These are phyloP conservation scores for Saturnia pavonia DNA, from an alignment of 2,888 invertebrate genomes.

Conservation along the genomic window DNA sequence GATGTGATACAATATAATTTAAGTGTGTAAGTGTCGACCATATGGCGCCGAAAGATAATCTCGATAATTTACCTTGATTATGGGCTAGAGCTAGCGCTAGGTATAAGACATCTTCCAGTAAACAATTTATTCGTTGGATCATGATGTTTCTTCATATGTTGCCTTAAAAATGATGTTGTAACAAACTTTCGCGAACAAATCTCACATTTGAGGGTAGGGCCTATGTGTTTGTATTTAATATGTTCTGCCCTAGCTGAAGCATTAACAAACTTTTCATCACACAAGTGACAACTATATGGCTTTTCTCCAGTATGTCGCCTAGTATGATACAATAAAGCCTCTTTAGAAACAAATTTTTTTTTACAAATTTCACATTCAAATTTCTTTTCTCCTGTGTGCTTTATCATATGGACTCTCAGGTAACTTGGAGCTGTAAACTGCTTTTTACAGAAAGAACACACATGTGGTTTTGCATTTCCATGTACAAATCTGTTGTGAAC, in stretches of 20 bases:
- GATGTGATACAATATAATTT: no score
- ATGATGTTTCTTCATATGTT: conserved; percentile 65
- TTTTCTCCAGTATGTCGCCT: conserved; percentile 73
- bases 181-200: conserved; percentile 70
- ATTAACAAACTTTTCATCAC: conserved; percentile 68
- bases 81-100: no score
- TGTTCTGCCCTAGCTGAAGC: conserved; percentile 73
- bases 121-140: conserved; percentile 67
- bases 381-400: conserved; percentile 70
- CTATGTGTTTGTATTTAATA: conserved; percentile 68
- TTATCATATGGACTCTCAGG: conserved; percentile 66
- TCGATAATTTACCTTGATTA: no score
- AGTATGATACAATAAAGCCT: conserved; percentile 69
- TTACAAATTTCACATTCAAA: conserved; percentile 65
- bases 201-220: conserved; percentile 65
- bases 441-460: conserved; percentile 64
- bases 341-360: conserved; percentile 67
- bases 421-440: conserved; percentile 74
- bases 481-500: conserved; percentile 69
- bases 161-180: conserved; percentile 62
- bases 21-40: no score
- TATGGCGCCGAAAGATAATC: no score
- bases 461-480: conserved; percentile 65
- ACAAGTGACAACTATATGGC: conserved; percentile 65
- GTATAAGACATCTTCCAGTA: conserved; percentile 50